phyloP scores from a whole-genome alignment of 2,113 vertebrate genomes.

The Phocoena phocoena region DNA sequence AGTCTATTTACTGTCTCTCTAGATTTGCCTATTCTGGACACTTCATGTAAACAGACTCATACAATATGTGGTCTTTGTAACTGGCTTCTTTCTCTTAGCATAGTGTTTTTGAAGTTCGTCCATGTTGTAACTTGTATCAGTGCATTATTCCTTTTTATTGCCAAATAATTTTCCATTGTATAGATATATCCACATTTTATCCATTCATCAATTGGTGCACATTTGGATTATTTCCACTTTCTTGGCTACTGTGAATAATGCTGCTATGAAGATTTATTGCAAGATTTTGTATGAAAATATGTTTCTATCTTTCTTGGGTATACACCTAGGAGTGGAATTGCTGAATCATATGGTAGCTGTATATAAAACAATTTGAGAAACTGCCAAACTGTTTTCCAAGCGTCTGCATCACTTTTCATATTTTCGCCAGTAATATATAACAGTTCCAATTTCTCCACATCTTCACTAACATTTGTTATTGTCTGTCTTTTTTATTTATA shows the following conservation, averaged over 20 bases:
- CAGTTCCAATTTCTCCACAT: not conserved
- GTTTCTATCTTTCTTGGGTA: not conserved
- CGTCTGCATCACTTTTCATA: not conserved
- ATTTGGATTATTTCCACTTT: not conserved
- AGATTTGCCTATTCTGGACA: not conserved
- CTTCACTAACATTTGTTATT: not conserved
- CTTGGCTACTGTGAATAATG: not conserved
- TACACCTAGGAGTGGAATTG: not conserved
- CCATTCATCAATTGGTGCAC: not conserved
- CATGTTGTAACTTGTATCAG: not conserved
- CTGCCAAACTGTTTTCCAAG: not conserved
- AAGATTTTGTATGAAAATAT: not conserved
- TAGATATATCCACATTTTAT: not conserved
- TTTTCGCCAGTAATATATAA: not conserved
- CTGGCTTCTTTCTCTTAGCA: not conserved
- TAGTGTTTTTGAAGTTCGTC: slow-evolving; percentile 1
- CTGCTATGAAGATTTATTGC: not conserved
- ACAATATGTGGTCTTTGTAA: not conserved
- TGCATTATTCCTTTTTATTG: not conserved
- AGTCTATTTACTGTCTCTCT: not conserved
- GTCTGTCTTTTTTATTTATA: slow-evolving; percentile 1
- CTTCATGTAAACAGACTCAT: not conserved
- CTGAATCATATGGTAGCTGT: not conserved
- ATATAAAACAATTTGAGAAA: not conserved
- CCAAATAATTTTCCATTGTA: not conserved